Evolutionary conservation across 1,140 invertebrate species (phyloP).

Genomic region (Vollenhovia emeryi): DNA sequence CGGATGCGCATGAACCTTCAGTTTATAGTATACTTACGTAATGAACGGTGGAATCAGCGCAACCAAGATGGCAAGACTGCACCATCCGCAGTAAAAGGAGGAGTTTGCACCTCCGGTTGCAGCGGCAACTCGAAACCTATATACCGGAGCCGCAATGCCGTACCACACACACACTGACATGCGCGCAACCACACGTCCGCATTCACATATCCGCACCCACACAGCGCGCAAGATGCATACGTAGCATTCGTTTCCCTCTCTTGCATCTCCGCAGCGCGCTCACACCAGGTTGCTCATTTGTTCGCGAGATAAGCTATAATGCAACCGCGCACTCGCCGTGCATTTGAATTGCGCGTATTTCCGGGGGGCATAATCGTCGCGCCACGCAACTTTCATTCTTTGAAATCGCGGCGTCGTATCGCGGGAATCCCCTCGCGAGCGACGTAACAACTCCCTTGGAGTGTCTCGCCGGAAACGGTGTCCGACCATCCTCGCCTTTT

Average conservation of each 20-base stretch:
- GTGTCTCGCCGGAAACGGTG: background rate
- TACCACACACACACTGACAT: conserved; percentile 24
- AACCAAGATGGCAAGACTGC: conserved; percentile 53
- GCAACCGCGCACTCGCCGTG: background rate
- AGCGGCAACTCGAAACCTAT: conserved; percentile 58
- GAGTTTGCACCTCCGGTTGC: conserved; percentile 46
- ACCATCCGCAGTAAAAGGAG: conserved; percentile 54
- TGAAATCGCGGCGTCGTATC: background rate
- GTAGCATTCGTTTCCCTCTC: conserved; percentile 36
- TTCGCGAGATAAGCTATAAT: conserved; percentile 53
- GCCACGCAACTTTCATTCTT: conserved; percentile 6
- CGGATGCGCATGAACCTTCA: conserved; percentile 8
- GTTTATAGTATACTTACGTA: conserved; percentile 45
- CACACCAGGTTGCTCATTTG: conserved; percentile 37
- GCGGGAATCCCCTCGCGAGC: background rate
- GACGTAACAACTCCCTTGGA: background rate
- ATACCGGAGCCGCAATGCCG: conserved; percentile 53
- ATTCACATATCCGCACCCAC: background rate
- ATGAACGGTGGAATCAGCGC: conserved; percentile 47
- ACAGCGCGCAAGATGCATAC: background rate
- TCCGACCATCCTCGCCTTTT: background rate
- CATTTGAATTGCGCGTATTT: conserved; percentile 45
- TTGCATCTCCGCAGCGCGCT: conserved; percentile 1
- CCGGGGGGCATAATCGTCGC: background rate
- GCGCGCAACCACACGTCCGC: background rate